A percentile compares a stretch with the other conserved stretches of the same genome.
Evolutionary conservation across 35 echinoderm and acorn worm genomes (phyloP).

Genomic region (Heliocidaris tuberculata): DNA sequence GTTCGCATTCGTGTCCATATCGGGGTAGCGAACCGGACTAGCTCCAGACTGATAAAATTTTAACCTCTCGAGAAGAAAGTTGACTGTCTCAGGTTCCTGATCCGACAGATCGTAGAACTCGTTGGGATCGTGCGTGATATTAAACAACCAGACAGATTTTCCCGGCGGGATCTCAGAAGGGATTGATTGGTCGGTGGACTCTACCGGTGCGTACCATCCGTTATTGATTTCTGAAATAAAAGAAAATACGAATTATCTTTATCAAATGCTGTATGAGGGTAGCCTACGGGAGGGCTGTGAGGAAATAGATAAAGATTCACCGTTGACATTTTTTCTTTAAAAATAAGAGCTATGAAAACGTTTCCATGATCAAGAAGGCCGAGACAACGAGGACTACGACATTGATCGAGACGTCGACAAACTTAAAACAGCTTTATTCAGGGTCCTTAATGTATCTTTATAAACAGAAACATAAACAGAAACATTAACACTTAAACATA

Average conservation of each 20-base stretch:
- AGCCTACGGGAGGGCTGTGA: no score
- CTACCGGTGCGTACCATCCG: background rate
- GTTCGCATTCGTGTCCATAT: background rate
- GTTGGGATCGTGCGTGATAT: constrained; percentile 5
- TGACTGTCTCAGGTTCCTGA: background rate
- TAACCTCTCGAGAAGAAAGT: constrained; percentile 10
- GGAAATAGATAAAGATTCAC: no score
- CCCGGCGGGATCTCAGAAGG: background rate
- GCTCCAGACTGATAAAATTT: background rate
- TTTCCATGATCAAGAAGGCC: no score
- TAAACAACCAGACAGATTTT: constrained; percentile 21
- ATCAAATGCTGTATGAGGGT: no score
- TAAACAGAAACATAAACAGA: no score
- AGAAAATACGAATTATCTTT: background rate
- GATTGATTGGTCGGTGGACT: background rate
- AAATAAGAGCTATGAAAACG: no score
- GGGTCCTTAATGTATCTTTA: no score
- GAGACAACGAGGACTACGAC: no score
- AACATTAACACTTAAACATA: no score
- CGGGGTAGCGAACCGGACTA: background rate
- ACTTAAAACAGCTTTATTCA: no score
- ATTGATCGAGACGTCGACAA: no score
- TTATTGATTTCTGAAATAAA: background rate
- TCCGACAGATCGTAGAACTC: background rate
- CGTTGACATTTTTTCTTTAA: no score